These are phyloP conservation scores for Gymnodraco acuticeps DNA, from an alignment of 2,797 vertebrate genomes.

Conservation along the genomic window DNA sequence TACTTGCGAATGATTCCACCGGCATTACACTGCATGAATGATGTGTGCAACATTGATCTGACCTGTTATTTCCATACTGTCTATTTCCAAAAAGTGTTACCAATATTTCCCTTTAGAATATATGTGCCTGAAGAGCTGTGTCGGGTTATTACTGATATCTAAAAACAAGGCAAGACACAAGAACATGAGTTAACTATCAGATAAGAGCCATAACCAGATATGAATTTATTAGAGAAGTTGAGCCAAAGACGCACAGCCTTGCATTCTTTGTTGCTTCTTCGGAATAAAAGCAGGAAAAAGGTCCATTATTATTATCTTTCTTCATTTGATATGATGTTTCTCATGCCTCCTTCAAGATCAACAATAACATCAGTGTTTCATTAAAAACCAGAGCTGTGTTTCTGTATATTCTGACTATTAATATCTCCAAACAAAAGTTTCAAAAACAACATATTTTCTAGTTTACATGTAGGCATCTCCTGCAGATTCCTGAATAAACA, in stretches of 20 bases:
- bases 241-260: not conserved
- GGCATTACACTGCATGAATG: constrained; percentile 15
- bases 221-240: constrained; percentile 7
- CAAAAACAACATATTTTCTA: not conserved
- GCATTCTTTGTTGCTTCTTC: constrained; percentile 1
- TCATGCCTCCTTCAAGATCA: no score
- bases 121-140: constrained; percentile 1
- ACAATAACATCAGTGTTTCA: not conserved
- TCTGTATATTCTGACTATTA: not conserved
- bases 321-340: no score
- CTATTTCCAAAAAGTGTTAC: constrained; percentile 3
- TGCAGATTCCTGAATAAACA: not conserved
- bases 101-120: not conserved
- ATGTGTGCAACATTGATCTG: constrained; percentile 32
- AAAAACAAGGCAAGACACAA: constrained; percentile 2
- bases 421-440: no score
- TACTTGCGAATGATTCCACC: constrained; percentile 22
- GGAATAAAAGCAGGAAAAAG: not conserved
- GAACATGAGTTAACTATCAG: constrained; percentile 9
- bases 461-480: not conserved
- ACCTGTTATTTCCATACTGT: constrained; percentile 41
- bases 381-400: not conserved
- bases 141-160: constrained; percentile 30
- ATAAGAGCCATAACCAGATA: constrained; percentile 19
- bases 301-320: no score